Base-by-base conservation (phyloP, 2,888 invertebrate species). In the Drosophila quinaria region DNA sequence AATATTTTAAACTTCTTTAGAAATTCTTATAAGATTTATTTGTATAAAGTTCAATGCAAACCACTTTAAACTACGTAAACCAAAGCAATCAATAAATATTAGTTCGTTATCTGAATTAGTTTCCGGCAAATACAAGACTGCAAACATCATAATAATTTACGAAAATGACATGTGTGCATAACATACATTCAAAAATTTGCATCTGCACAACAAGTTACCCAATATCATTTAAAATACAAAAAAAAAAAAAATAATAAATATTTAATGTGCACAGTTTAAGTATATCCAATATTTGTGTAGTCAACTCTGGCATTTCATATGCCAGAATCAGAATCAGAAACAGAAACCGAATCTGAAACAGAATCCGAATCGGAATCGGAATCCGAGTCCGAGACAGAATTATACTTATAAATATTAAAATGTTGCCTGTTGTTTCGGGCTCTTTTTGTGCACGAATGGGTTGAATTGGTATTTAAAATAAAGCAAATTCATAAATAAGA, bases 301-400 rank as follows among this genome's bases (percentile, higher is more conserved):
- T 86, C 81, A 86, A 89, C 89, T 86, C 84, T 89, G 89, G 82
- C 87, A 89, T 86, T 86, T 86, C 19, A 80, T 73, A 62, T 35
- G 29, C 56, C 62, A 66, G 61, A 47, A 50, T n/a, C 63, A 10
- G 33, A 39, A 47, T 29, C 2, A 5, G 29, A 29, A 29, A 19
- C 31, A 46, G 50, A 52, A 56, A 8, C 19, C n/a, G 47, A 56
- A 46, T 33, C 33, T 33, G 50, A 52, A 56, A 19, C 31, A 46
- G 50, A 52, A 56, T 5, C 19, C n/a, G 47, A 56, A 46, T 33
- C 33, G 33, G 47, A 52, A 56, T 10, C 19, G 13, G 47, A 56
- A 58, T 29, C 10, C 10, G 42, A 64, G 62, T 33, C 29, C 31
- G 25, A 31, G 25, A 31, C 19, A 41, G 44, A 49, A 42, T 37